phyloP scores from a whole-genome alignment of 2,797 vertebrate species.

The Anguilla anguilla region DNA sequence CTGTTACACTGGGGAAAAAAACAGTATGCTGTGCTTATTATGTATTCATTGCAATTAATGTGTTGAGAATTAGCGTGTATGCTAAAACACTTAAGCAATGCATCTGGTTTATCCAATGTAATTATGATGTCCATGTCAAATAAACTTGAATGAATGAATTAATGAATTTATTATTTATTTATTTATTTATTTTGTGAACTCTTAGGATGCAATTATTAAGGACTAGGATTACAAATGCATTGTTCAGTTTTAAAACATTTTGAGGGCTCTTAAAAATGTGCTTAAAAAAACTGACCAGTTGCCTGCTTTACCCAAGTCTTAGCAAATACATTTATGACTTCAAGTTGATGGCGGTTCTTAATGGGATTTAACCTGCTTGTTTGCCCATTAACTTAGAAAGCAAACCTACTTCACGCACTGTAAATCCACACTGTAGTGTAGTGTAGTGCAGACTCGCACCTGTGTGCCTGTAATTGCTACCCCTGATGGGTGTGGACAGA shows the following conservation, averaged over 20 bases:
- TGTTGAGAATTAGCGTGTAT: too few species aligned
- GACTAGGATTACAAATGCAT: not conserved
- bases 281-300: not conserved
- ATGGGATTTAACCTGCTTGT: not conserved
- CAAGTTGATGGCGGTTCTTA: not conserved
- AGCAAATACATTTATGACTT: not conserved
- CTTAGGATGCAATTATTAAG: not conserved
- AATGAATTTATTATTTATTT: too few species aligned
- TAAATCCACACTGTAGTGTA: slow-evolving; percentile 26
- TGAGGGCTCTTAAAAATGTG: not conserved
- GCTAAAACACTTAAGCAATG: too few species aligned
- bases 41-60: too few species aligned
- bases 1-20: too few species aligned
- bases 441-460: slow-evolving; percentile 5
- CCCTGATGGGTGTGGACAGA: slow-evolving; percentile 23
- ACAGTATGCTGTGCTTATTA: too few species aligned
- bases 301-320: not conserved
- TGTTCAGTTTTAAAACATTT: not conserved
- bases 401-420: slow-evolving; percentile 6
- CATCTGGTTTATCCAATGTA: too few species aligned
- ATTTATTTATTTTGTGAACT: too few species aligned
- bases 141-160: too few species aligned
- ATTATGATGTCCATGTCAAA: too few species aligned
- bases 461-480: slow-evolving; percentile 24
- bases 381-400: not conserved